These are phyloP conservation scores for Epistrophe eligans DNA, from an alignment of 2,888 invertebrate species.

Conservation along the genomic window DNA sequence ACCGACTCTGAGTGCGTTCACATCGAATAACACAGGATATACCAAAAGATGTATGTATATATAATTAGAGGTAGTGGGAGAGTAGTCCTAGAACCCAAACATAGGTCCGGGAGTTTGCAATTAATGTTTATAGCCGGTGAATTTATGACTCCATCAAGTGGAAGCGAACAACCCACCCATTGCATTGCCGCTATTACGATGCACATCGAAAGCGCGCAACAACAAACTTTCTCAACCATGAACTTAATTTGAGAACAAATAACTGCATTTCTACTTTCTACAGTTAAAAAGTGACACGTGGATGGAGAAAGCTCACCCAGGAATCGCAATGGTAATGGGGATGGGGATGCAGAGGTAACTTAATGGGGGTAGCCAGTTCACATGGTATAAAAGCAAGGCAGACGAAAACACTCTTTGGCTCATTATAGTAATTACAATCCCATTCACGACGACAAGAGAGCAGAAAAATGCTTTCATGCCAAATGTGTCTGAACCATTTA, in stretches of 20 bases:
- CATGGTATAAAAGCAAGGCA: slow-evolving; percentile 46
- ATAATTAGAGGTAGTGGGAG: not conserved
- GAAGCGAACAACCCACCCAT: slow-evolving; percentile 42
- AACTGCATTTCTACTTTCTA: slow-evolving; percentile 60
- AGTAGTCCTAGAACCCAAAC: slow-evolving; percentile 14
- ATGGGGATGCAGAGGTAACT: not conserved
- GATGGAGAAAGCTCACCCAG: not conserved
- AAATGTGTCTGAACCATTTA: slow-evolving; percentile 48
- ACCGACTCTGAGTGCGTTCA: slow-evolving; percentile 14
- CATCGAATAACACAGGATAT: slow-evolving; percentile 37
- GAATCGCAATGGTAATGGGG: too few species aligned
- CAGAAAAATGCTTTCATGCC: slow-evolving; percentile 27
- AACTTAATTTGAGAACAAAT: slow-evolving; percentile 74
- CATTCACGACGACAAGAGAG: slow-evolving; percentile 36
- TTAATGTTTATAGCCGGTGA: slow-evolving; percentile 71
- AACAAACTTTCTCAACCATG: slow-evolving; percentile 68
- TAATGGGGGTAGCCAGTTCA: slow-evolving; percentile 26
- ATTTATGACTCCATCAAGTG: slow-evolving; percentile 73
- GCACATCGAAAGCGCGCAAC: slow-evolving; percentile 60
- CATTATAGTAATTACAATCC: slow-evolving; percentile 73
- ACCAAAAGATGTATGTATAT: not conserved
- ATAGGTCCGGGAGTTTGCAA: slow-evolving; percentile 43
- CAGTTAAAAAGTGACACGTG: slow-evolving; percentile 30
- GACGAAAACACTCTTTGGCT: slow-evolving; percentile 70
- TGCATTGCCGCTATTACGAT: not conserved